Evolutionary conservation across 2,797 vertebrate genomes (phyloP).

Genomic region (Naso thynnoides): DNA sequence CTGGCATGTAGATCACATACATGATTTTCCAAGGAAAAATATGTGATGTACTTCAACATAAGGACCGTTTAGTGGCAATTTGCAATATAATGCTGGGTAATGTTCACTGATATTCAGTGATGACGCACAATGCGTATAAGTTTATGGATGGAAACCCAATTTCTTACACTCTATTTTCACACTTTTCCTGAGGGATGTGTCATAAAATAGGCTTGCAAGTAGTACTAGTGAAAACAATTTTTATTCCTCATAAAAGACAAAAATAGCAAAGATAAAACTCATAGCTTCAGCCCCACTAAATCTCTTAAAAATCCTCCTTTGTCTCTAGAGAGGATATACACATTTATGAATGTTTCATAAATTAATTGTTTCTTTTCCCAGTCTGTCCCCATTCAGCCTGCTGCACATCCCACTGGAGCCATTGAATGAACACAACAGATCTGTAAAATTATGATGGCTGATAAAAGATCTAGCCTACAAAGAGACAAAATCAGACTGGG

Average conservation of each 20-base stretch:
- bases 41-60: neutral
- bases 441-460: slow-evolving; percentile 34
- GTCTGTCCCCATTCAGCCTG: slow-evolving; percentile 40
- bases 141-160: neutral
- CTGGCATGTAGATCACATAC: slow-evolving; percentile 1
- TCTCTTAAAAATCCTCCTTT: slow-evolving; percentile 30
- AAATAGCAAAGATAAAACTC: slow-evolving; percentile 7
- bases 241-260: neutral
- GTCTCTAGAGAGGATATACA: slow-evolving; percentile 31
- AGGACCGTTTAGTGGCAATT: neutral
- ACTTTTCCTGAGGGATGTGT: slow-evolving; percentile 1
- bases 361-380: slow-evolving; percentile 46
- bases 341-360: slow-evolving; percentile 32
- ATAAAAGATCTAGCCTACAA: slow-evolving; percentile 38
- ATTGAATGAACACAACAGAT: slow-evolving; percentile 35
- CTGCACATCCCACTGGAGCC: slow-evolving; percentile 44
- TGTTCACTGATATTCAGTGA: neutral
- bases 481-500: slow-evolving; percentile 10
- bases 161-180: neutral
- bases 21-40: slow-evolving; percentile 1
- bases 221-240: neutral
- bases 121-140: neutral
- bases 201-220: slow-evolving; percentile 14
- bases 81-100: neutral
- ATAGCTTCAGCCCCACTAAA: slow-evolving; percentile 5